A percentile compares a stretch with the other conserved stretches of the same genome.
Conservation (phyloP, 2,797 vertebrate genomes). For the Netta rufina region DNA sequence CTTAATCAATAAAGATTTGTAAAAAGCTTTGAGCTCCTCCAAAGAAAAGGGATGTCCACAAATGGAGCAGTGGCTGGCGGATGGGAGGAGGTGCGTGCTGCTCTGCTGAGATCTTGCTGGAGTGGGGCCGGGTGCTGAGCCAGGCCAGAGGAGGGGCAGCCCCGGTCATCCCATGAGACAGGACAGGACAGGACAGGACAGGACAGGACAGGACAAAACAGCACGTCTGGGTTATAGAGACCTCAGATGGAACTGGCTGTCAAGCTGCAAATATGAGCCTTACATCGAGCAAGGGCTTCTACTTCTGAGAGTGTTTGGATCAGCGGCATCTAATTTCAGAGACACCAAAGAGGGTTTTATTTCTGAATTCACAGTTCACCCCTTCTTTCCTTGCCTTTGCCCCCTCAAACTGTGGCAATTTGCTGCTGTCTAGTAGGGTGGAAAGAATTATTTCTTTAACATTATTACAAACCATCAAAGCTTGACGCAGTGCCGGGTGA, state of each 20-base stretch:
- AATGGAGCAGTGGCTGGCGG: background rate
- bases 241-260: background rate
- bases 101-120: background rate
- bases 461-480: background rate
- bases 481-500: background rate
- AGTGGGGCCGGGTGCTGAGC: background rate
- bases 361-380: background rate
- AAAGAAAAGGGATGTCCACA: background rate
- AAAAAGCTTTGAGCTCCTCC: conserved; percentile 20
- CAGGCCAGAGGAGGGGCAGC: background rate
- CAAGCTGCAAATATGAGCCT: background rate
- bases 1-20: conserved; percentile 63
- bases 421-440: background rate
- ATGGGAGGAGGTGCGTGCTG: background rate
- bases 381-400: background rate
- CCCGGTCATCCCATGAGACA: background rate
- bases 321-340: background rate
- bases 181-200: background rate
- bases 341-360: background rate
- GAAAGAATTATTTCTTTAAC: background rate
- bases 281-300: background rate
- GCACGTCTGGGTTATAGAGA: background rate
- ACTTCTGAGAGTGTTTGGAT: background rate
- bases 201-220: background rate
- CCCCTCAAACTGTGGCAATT: background rate